Conservation (phyloP, 2,113 vertebrate genomes). For the Todiramphus saurophagus region DNA sequence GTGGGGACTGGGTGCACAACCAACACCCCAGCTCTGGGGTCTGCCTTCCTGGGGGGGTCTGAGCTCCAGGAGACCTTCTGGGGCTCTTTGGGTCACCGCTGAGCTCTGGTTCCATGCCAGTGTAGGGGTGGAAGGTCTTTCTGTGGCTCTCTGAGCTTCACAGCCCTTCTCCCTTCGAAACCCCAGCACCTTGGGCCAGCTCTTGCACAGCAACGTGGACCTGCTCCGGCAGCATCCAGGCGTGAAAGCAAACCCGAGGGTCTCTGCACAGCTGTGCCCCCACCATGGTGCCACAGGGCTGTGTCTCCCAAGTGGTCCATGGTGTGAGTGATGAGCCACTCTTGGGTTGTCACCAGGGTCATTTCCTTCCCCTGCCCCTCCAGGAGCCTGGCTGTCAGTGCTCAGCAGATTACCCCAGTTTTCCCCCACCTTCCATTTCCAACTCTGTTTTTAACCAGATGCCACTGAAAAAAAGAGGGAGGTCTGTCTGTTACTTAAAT, state of each 20-base stretch:
- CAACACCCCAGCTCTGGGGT: neutral
- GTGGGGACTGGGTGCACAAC: neutral
- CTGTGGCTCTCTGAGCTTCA: fast-evolving
- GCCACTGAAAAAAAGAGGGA: neutral
- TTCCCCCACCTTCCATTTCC: neutral
- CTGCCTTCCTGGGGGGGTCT: neutral
- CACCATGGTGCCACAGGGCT: fast-evolving
- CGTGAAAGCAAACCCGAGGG: fast-evolving
- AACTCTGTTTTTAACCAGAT: neutral
- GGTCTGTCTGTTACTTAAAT: slow-evolving; percentile 5
- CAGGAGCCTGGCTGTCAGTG: neutral
- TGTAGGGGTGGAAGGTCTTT: neutral
- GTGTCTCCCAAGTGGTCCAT: fast-evolving
- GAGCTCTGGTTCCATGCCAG: neutral
- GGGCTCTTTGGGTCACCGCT: neutral
- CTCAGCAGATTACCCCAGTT: neutral
- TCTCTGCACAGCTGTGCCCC: too few relatives aligned
- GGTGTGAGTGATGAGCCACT: fast-evolving
- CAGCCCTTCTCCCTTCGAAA: neutral
- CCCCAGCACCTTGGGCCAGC: neutral
- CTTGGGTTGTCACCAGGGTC: fast-evolving
- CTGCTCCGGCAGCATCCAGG: fast-evolving
- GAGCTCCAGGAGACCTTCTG: neutral
- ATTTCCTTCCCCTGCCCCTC: too few relatives aligned
- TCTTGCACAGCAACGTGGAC: fast-evolving